Conservation (phyloP, 2,797 vertebrate genomes). For the Neopelma chrysocephalum region DNA sequence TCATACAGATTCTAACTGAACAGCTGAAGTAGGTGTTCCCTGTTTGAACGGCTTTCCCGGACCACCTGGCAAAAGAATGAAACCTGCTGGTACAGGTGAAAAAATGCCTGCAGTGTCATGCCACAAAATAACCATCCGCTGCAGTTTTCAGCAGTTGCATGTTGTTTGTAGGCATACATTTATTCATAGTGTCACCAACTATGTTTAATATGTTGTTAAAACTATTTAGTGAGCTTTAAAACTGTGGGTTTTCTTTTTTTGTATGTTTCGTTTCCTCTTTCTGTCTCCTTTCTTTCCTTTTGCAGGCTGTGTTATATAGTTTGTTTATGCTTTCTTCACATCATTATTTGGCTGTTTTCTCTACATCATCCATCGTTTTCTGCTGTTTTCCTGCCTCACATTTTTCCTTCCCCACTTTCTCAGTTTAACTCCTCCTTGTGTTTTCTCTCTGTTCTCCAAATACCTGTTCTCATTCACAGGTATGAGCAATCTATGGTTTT, state of each 20-base stretch:
- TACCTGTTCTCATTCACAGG: neutral
- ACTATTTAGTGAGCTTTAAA: neutral
- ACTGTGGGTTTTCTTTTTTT: neutral
- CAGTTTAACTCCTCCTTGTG: neutral
- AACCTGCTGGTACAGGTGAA: constrained; percentile 31
- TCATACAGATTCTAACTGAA: constrained; percentile 22
- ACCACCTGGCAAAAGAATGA: constrained; percentile 19
- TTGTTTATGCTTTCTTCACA: neutral
- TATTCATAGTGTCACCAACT: neutral
- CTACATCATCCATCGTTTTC: neutral
- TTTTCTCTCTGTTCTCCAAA: neutral
- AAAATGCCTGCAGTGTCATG: constrained; percentile 20
- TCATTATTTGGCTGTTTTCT: neutral
- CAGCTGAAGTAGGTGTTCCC: constrained; percentile 35
- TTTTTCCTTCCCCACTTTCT: neutral
- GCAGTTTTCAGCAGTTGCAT: neutral
- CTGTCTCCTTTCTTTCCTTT: neutral
- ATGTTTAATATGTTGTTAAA: neutral
- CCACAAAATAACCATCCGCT: neutral
- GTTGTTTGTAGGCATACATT: neutral
- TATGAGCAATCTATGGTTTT: neutral
- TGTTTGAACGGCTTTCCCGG: neutral
- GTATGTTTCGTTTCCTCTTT: neutral
- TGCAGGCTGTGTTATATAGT: neutral
- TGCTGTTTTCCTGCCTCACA: neutral